phyloP scores from a whole-genome alignment of 2,113 vertebrate genomes.

The Mystacornis crossleyi region DNA sequence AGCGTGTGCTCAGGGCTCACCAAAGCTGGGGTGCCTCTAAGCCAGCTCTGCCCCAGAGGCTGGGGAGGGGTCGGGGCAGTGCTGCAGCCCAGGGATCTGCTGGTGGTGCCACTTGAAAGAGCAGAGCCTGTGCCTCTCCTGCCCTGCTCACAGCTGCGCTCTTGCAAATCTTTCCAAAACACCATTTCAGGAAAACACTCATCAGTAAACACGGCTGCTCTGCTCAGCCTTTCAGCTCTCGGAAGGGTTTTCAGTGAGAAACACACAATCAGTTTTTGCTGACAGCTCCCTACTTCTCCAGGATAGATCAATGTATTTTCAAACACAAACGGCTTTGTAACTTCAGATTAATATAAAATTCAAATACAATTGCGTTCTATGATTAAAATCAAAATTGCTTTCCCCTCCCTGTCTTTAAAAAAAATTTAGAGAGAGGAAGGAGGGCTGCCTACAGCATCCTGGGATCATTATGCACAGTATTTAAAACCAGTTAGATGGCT shows the following conservation, averaged over 20 bases:
- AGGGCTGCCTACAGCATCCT: background rate
- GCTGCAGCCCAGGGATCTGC: background rate
- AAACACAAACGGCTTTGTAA: background rate
- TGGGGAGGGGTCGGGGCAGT: background rate
- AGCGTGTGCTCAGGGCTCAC: background rate
- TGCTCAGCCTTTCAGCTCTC: background rate
- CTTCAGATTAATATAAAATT: background rate
- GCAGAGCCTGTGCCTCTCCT: background rate
- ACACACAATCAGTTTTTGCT: background rate
- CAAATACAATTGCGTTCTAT: background rate
- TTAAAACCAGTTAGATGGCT: background rate
- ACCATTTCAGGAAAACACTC: background rate
- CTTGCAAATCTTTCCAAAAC: background rate
- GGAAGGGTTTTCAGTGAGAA: background rate
- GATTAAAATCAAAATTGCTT: background rate
- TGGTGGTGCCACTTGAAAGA: background rate
- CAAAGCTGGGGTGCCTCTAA: rapidly evolving
- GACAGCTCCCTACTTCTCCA: background rate
- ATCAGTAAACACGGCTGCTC: background rate
- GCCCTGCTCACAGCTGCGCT: background rate
- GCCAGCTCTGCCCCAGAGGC: background rate
- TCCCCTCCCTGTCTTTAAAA: background rate
- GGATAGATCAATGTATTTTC: background rate
- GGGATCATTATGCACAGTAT: background rate
- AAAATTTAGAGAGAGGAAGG: background rate